Base-by-base conservation (phyloP, 2,888 invertebrate species). In the Hydroisotoma schaefferi region DNA sequence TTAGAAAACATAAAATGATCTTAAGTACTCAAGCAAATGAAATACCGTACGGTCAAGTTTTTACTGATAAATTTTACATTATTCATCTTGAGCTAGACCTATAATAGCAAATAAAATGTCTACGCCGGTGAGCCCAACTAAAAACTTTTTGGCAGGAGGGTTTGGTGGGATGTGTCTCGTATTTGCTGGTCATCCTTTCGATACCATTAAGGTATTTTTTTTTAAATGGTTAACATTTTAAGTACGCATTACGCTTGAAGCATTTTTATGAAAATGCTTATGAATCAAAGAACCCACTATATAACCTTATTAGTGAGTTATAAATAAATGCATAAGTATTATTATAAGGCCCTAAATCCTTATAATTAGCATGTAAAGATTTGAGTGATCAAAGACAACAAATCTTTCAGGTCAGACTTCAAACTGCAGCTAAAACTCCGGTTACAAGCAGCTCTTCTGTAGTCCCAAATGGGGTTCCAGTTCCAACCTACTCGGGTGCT, bases 161-260 rank as follows among this genome's bases (percentile, higher is more conserved):
- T 90, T 94, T 77, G 97, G 95, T 43, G 97, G 99, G 68, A 84
- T 94, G 64, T 98, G 95, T 74, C 90, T 93, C 44, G 95, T 98
- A 46, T 77, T 93, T 51, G 86, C 90, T 4, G 98, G 98, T 5
- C 98, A 99, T 80, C 98, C 98, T 1, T 84, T 99, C 77, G 98
- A 99, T 77, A 99, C 98, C 2, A 88, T 83, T 62, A 80, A 74
- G 25, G 58, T 58, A 47, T 15, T 33, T 33, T 10, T 10, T 33
- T 33, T 33, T 33, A 33, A 33, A 33, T 10, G 8, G 33, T 33
- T n/a, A n/a, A n/a, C n/a, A n/a, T n/a, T n/a, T n/a, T n/a, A n/a
- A n/a, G n/a, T n/a, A n/a, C n/a, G n/a, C n/a, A n/a, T n/a, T n/a
- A n/a, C n/a, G n/a, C n/a, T n/a, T n/a, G n/a, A n/a, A n/a, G n/a